Evolutionary conservation across 1,140 invertebrate species (phyloP).

Genomic region (Gonioctena quinquepunctata): DNA sequence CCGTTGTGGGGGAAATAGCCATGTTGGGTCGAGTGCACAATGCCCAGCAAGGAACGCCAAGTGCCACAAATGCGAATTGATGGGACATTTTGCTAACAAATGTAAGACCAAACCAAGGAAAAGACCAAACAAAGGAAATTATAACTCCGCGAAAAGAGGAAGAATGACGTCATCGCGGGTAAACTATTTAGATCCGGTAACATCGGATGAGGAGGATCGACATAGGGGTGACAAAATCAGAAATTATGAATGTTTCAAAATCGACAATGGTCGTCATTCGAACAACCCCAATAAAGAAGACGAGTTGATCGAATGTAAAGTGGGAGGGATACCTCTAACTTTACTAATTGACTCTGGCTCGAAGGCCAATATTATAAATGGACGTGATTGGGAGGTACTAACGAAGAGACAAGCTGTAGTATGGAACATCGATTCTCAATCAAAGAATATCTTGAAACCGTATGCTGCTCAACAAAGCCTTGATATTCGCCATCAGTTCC

Average conservation of each 20-base stretch:
- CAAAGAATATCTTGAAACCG: neutral
- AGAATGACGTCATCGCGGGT: neutral
- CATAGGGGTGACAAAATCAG: neutral
- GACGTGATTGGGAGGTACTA: constrained; percentile 19
- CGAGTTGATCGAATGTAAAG: too few species aligned
- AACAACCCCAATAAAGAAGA: too few species aligned
- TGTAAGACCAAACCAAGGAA: constrained; percentile 18
- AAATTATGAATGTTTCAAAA: too few species aligned
- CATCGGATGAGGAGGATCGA: neutral
- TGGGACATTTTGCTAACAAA: constrained; percentile 23
- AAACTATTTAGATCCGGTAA: neutral
- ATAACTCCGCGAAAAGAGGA: neutral
- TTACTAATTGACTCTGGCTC: constrained; percentile 30
- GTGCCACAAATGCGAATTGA: constrained; percentile 22
- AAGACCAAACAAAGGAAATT: neutral
- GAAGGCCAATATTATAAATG: constrained; percentile 22
- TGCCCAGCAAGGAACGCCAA: constrained; percentile 20
- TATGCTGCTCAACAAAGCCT: neutral
- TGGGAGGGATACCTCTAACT: too few species aligned
- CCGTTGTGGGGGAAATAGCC: neutral
- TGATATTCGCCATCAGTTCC: neutral
- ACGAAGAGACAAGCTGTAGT: constrained; percentile 1
- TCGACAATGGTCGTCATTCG: too few species aligned
- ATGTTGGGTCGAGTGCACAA: neutral
- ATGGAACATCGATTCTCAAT: constrained; percentile 4